Evolutionary conservation across 2,113 vertebrate species (phyloP).

Genomic region (Struthidea cinerea): DNA sequence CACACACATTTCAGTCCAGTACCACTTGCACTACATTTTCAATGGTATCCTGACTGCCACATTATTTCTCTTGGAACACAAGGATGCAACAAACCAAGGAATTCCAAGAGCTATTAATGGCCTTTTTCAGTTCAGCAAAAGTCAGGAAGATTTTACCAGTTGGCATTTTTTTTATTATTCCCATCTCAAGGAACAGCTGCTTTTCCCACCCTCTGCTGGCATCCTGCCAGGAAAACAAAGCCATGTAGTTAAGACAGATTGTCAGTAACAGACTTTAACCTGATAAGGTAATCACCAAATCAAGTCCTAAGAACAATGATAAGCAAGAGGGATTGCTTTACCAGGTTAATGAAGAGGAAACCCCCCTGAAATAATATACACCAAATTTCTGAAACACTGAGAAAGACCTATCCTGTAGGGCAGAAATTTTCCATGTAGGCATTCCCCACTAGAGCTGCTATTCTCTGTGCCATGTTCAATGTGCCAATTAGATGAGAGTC

Average conservation of each 20-base stretch:
- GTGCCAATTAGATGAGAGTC: not conserved
- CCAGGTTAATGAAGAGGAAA: not conserved
- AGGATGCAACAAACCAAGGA: not conserved
- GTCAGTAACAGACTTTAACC: slow-evolving; percentile 48
- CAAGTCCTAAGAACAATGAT: slow-evolving; percentile 11
- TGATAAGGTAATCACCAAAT: slow-evolving; percentile 64
- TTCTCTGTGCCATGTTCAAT: not conserved
- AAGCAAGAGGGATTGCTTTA: slow-evolving; percentile 25
- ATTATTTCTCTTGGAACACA: not conserved
- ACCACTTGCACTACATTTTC: not conserved
- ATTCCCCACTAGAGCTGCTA: not conserved
- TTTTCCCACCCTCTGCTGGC: not conserved
- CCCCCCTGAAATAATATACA: slow-evolving; percentile 7
- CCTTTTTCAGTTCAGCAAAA: slow-evolving; percentile 9
- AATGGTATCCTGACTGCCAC: not conserved
- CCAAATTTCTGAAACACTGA: not conserved
- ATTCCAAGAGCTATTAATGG: slow-evolving; percentile 11
- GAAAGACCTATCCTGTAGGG: not conserved
- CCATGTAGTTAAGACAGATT: slow-evolving; percentile 20
- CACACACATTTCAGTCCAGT: not conserved
- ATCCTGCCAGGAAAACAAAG: slow-evolving; percentile 6
- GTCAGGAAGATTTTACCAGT: not conserved
- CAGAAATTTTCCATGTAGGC: not conserved
- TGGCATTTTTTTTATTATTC: slow-evolving; percentile 20
- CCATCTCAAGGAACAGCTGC: slow-evolving; percentile 42